A percentile compares a stretch with the other conserved stretches of the same genome.
These are phyloP conservation scores for Drosophila nannoptera DNA, from an alignment of 1,140 invertebrate species.

Conservation along the genomic window DNA sequence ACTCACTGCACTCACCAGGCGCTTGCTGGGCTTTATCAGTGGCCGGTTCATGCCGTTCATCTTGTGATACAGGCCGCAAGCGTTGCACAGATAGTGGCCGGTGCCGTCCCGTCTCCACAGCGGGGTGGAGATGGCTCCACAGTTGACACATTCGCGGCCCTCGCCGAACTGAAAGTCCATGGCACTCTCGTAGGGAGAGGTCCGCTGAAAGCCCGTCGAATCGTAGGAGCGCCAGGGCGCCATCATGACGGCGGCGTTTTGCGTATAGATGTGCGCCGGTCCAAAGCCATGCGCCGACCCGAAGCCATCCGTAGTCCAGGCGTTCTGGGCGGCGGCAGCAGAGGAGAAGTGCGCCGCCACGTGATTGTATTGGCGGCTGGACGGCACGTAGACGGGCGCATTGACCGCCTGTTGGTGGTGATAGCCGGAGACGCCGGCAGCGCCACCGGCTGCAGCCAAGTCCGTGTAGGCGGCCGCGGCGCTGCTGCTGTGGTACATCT, in stretches of 20 bases:
- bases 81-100: conserved; percentile 98
- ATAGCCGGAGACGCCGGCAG: conserved; percentile 69
- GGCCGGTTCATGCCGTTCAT: conserved; percentile 97
- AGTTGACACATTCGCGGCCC: conserved; percentile 97
- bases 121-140: conserved; percentile 96
- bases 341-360: conserved; percentile 77
- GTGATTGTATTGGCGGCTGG: conserved; percentile 79
- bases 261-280: conserved; percentile 83
- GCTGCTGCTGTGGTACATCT: conserved; percentile 78
- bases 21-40: conserved; percentile 92
- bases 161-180: conserved; percentile 92
- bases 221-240: conserved; percentile 89
- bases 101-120: conserved; percentile 97
- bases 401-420: conserved; percentile 72
- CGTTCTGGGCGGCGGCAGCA: conserved; percentile 79
- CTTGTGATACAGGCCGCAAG: conserved; percentile 97
- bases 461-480: conserved; percentile 71
- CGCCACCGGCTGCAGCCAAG: conserved; percentile 73
- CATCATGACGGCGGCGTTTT: conserved; percentile 87
- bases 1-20: conserved; percentile 87
- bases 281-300: conserved; percentile 79
- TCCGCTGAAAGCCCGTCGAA: conserved; percentile 85
- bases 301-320: conserved; percentile 77
- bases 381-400: conserved; percentile 81
- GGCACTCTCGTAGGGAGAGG: conserved; percentile 87